Conservation (phyloP, 1,140 invertebrate genomes). For the Hormaphis cornu region DNA sequence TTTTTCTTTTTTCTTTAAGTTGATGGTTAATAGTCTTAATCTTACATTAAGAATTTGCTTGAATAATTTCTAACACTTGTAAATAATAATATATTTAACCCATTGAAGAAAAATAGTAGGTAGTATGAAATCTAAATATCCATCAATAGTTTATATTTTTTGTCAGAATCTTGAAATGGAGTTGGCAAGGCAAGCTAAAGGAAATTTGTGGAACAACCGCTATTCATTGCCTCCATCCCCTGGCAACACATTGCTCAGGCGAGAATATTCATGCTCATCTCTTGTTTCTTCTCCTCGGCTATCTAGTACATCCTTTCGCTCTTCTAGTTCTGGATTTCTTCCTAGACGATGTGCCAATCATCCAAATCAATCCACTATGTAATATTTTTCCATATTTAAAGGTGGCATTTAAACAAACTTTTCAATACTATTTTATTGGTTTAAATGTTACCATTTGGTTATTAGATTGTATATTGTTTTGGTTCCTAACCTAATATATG, state of each 20-base stretch:
- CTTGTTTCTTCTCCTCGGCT: constrained; percentile 2
- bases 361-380: constrained; percentile 16
- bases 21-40: no score
- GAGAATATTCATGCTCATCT: constrained; percentile 21
- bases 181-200: constrained; percentile 14
- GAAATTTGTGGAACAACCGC: constrained; percentile 14
- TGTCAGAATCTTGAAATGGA: constrained; percentile 29
- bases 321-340: constrained; percentile 3
- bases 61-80: neutral
- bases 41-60: neutral
- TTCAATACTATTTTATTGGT: constrained; percentile 1
- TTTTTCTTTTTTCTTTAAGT: no score
- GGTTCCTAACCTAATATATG: neutral
- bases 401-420: constrained; percentile 1
- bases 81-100: neutral
- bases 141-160: constrained; percentile 24
- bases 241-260: constrained; percentile 5
- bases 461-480: neutral
- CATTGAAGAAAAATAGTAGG: neutral
- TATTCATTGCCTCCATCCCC: constrained; percentile 22
- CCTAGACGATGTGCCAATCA: constrained; percentile 14
- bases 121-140: neutral
- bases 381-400: neutral
- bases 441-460: constrained; percentile 9
- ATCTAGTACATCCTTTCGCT: neutral